Percentiles rank a stretch among this genome's conserved stretches.
These are phyloP conservation scores for Ophthalmolycus amberensis DNA, from an alignment of 2,113 vertebrate genomes.

Conservation along the genomic window DNA sequence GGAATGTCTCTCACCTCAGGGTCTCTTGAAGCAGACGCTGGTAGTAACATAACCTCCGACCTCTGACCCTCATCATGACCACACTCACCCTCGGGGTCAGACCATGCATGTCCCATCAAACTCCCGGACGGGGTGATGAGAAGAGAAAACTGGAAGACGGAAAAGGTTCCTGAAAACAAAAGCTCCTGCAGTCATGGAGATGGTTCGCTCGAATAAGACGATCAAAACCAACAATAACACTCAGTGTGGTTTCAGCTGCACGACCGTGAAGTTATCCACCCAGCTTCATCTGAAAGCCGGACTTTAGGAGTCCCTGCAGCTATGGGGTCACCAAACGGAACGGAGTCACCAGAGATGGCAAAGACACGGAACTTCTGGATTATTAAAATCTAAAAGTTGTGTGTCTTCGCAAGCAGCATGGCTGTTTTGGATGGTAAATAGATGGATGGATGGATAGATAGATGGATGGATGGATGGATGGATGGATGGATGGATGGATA, in stretches of 20 bases:
- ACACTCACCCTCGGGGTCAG: slow-evolving; percentile 13
- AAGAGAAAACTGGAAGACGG: slow-evolving; percentile 19
- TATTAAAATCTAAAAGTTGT: neutral
- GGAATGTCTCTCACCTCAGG: slow-evolving; percentile 34
- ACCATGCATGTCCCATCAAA: slow-evolving; percentile 16
- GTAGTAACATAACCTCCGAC: slow-evolving; percentile 63
- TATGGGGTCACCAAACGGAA: neutral
- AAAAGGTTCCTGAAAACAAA: slow-evolving; percentile 13
- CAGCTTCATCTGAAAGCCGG: slow-evolving; percentile 12
- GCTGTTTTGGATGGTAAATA: neutral
- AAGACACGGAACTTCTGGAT: neutral
- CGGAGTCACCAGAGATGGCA: slow-evolving; percentile 5
- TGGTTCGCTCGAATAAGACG: slow-evolving; percentile 7
- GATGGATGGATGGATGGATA: no score
- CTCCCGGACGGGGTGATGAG: slow-evolving; percentile 12
- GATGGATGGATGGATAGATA: no score
- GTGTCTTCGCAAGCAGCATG: neutral
- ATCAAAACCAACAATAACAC: slow-evolving; percentile 35
- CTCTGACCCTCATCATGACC: slow-evolving; percentile 47
- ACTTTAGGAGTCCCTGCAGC: slow-evolving; percentile 12
- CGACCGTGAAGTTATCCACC: neutral
- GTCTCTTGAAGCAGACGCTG: slow-evolving; percentile 31
- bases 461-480: no score
- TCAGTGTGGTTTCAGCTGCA: slow-evolving; percentile 6
- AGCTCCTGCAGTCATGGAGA: slow-evolving; percentile 23